Percentiles rank a stretch among this genome's conserved stretches.
phyloP scores from a whole-genome alignment of 1,140 invertebrate species.

The Trachymyrmex cornetzi region DNA sequence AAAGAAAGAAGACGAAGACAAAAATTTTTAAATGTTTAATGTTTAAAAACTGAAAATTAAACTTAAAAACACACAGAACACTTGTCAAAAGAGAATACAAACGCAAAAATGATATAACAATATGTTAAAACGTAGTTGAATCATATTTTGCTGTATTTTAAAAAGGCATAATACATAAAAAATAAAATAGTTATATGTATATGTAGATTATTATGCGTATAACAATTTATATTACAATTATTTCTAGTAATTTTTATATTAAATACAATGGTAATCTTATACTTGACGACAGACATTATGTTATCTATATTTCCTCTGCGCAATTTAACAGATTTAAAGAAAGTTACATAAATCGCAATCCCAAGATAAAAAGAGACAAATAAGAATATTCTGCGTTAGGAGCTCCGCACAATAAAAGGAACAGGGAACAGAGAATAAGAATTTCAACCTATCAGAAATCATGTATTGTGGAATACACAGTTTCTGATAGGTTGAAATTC shows the following conservation, averaged over 20 bases:
- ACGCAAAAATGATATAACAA: background rate
- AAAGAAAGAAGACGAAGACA: background rate
- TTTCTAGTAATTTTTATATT: conserved; percentile 7
- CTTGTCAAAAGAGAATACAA: background rate
- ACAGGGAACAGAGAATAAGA: no score
- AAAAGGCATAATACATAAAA: background rate
- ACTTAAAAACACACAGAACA: background rate
- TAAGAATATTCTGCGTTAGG: conserved; percentile 1
- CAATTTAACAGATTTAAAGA: background rate
- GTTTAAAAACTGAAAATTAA: background rate
- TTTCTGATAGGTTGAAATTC: no score
- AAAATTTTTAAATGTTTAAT: background rate
- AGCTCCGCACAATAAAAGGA: no score
- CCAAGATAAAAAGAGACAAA: conserved; percentile 8
- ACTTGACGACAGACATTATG: background rate
- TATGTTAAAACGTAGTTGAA: no score
- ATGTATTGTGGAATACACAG: no score
- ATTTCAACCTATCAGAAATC: no score
- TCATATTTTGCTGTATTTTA: background rate
- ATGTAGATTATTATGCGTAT: background rate
- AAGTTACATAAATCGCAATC: background rate
- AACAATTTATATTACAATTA: background rate
- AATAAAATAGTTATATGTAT: background rate
- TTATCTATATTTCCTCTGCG: background rate
- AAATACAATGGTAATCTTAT: background rate